These are phyloP conservation scores for Piscicola geometra DNA, from an alignment of 2,888 invertebrate genomes.

Conservation along the genomic window DNA sequence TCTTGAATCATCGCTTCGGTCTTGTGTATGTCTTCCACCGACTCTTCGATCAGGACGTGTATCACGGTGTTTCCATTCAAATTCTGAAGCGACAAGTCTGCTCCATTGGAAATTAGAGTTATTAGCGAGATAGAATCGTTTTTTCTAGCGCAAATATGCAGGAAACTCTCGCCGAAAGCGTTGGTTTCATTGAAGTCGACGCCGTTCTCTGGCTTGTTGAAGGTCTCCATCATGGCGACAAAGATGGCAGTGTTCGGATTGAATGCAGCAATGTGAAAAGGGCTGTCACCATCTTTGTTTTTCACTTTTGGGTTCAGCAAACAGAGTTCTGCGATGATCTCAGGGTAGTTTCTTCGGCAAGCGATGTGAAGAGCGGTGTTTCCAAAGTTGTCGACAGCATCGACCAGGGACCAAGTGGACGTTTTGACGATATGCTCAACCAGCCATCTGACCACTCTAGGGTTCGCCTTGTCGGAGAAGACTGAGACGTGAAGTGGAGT, in stretches of 20 bases:
- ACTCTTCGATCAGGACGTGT: slow-evolving; percentile 47
- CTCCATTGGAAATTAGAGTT: slow-evolving; percentile 46
- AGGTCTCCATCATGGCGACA: slow-evolving; percentile 39
- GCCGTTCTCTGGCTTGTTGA: slow-evolving; percentile 41
- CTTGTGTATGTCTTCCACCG: slow-evolving; percentile 41
- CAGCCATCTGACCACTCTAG: slow-evolving; percentile 46
- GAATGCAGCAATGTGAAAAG: slow-evolving; percentile 42
- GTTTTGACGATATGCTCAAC: slow-evolving; percentile 52
- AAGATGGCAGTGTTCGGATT: slow-evolving; percentile 31
- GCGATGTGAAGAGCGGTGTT: slow-evolving; percentile 53
- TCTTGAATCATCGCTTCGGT: slow-evolving; percentile 42
- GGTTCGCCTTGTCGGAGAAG: slow-evolving; percentile 44
- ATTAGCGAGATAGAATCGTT: slow-evolving; percentile 41
- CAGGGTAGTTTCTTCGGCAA: slow-evolving; percentile 43
- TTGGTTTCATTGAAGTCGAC: slow-evolving; percentile 41
- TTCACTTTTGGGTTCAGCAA: slow-evolving; percentile 35
- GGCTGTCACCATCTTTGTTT: slow-evolving; percentile 41
- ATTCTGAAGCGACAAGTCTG: slow-evolving; percentile 47
- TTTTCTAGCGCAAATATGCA: slow-evolving; percentile 41
- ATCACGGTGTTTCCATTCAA: slow-evolving; percentile 49
- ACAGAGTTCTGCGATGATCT: slow-evolving; percentile 38
- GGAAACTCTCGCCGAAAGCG: slow-evolving; percentile 38
- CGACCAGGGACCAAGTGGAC: slow-evolving; percentile 52
- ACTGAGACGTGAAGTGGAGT: slow-evolving; percentile 51
- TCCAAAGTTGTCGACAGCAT: slow-evolving; percentile 48